Base-by-base conservation (phyloP, 2,888 invertebrate genomes). In the Andrena camellia region DNA sequence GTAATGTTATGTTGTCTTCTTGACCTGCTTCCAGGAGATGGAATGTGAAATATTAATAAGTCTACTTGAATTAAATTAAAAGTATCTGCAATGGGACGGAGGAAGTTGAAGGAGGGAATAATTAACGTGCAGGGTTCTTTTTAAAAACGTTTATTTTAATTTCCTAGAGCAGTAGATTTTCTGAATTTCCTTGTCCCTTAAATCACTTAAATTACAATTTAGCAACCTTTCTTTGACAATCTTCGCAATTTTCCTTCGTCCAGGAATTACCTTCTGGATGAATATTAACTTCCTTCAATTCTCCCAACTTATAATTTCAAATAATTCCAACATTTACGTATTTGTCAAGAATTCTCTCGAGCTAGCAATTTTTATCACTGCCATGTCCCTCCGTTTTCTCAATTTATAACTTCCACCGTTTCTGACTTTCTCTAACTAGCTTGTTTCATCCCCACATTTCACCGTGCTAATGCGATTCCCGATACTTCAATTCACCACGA, bases 41-140 rank as follows among this genome's bases (percentile, higher is more conserved):
- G 4, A 59, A 31, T 29, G 7, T 17, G 2, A 23, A 20, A 50
- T n/a, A 29, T n/a, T 50, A 76, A 62, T 31, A 31, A 29, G 26
- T 35, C 29, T 10, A 13, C 31, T 7, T 10, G 33, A 50, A 62
- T 33, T 35, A 35, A 62, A 63, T 70, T 20, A 60, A 64, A 66
- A 33, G 59, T 23, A 33, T 31, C 23, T 33, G n/a, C 35, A 69
- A 52, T 69, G 50, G 20, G 10, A 48, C n/a, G 33, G 23, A 50
- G 13, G 13, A 20, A 17, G 2, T n/a, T 20, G n/a, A 48, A n/a
- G 26, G 20, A 20, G 48, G 20, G 42, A 50, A 59, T 74, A 74
- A 67, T 59, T 57, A 74, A 57, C 62, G 33, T 71, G 17, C 67
- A 59, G 7, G 42, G 10, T 20, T 5, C 29, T 57, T 52, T 67